Evolutionary conservation across 2,797 vertebrate species (phyloP).

Genomic region (Leptodactylus fallax): DNA sequence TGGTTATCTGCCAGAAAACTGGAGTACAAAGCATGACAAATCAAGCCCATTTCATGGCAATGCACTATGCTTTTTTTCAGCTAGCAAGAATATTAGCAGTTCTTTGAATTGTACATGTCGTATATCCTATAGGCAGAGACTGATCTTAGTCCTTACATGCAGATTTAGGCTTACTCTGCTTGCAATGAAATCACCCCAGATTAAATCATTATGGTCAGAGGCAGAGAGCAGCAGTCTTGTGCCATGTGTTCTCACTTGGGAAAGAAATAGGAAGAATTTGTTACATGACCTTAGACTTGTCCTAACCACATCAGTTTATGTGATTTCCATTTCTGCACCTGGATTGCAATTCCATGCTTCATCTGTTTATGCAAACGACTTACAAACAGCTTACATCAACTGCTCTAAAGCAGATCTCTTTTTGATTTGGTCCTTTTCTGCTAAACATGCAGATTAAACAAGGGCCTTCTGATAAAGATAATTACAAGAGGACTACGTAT

Average conservation of each 20-base stretch:
- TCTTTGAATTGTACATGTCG: slow-evolving; percentile 7
- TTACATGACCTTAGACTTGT: slow-evolving; percentile 49
- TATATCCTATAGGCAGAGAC: slow-evolving; percentile 19
- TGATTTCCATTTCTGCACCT: slow-evolving; percentile 70
- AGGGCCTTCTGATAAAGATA: slow-evolving; percentile 80
- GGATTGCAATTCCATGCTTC: slow-evolving; percentile 70
- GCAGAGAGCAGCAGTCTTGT: slow-evolving; percentile 19
- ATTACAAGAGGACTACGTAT: slow-evolving; percentile 79
- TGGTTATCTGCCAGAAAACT: no score
- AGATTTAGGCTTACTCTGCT: slow-evolving; percentile 55
- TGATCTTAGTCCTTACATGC: slow-evolving; percentile 42
- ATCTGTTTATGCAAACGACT: slow-evolving; percentile 76
- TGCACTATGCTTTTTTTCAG: not conserved
- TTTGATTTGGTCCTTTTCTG: slow-evolving; percentile 69
- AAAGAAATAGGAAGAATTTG: slow-evolving; percentile 53
- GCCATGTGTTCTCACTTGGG: slow-evolving; percentile 55
- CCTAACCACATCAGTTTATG: slow-evolving; percentile 46
- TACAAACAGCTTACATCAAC: slow-evolving; percentile 73
- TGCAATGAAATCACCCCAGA: slow-evolving; percentile 54
- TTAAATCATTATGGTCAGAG: slow-evolving; percentile 40
- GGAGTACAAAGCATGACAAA: no score
- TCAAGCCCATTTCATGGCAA: no score
- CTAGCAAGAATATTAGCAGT: slow-evolving; percentile 8
- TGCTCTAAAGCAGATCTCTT: slow-evolving; percentile 62
- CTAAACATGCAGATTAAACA: slow-evolving; percentile 76